These are phyloP conservation scores for Aphelenchoides besseyi DNA, from an alignment of 1,140 invertebrate species.

Conservation along the genomic window DNA sequence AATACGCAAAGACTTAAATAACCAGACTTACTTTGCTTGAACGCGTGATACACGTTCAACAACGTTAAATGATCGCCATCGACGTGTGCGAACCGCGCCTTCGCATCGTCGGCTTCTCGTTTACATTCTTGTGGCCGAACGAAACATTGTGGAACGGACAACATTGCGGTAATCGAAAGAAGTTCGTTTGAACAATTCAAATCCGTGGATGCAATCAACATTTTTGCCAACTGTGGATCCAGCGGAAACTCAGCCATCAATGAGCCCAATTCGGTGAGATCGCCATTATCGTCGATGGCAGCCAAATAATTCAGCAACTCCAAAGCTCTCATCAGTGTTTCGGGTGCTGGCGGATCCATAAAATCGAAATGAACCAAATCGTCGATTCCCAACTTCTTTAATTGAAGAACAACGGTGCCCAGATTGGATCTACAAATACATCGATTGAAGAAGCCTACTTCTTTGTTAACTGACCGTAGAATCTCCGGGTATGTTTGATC, in stretches of 20 bases:
- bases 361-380: constrained; percentile 99
- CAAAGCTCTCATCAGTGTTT: constrained; percentile 97
- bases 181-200: constrained; percentile 99
- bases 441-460: background rate
- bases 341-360: constrained; percentile 99
- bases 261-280: constrained; percentile 88
- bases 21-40: constrained; percentile 82
- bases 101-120: constrained; percentile 96
- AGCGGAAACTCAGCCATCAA: constrained; percentile 99
- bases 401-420: constrained; percentile 90
- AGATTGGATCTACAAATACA: constrained; percentile 74
- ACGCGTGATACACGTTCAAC: constrained; percentile 92
- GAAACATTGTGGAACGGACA: constrained; percentile 95
- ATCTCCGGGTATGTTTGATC: constrained; percentile 99
- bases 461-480: constrained; percentile 68
- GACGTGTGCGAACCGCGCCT: constrained; percentile 98
- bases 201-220: constrained; percentile 87
- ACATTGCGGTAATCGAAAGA: constrained; percentile 92
- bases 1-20: background rate
- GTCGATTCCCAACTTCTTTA: constrained; percentile 98
- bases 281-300: constrained; percentile 81
- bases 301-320: constrained; percentile 95
- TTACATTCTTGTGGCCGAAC: constrained; percentile 97
- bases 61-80: constrained; percentile 96
- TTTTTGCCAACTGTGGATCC: constrained; percentile 97